phyloP scores from a whole-genome alignment of 2,888 invertebrate species.

The Hedychridium roseum region DNA sequence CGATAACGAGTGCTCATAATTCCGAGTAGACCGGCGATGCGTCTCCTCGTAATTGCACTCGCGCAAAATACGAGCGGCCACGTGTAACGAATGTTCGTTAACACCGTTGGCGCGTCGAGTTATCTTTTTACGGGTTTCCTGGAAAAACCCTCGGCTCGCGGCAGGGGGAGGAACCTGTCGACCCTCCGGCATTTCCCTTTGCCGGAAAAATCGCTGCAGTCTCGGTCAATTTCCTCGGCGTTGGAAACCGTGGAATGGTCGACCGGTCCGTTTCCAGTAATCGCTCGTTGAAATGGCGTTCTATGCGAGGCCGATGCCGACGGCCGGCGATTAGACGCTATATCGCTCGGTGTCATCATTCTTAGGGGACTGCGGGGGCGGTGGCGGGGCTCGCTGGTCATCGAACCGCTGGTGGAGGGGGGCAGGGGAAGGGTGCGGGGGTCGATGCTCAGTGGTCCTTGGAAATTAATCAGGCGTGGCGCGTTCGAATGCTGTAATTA shows the following conservation, averaged over 20 bases:
- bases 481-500: conserved; percentile 16
- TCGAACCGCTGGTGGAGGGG: neutral
- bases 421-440: too few species aligned
- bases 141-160: neutral
- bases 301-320: too few species aligned
- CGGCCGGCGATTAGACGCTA: too few species aligned
- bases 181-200: too few species aligned
- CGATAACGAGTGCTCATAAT: conserved; percentile 20
- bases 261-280: too few species aligned
- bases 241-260: too few species aligned
- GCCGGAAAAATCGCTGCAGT: too few species aligned
- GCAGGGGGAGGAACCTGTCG: conserved; percentile 1
- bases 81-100: conserved; percentile 7
- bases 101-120: conserved; percentile 6
- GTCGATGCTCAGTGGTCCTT: neutral
- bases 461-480: conserved; percentile 14
- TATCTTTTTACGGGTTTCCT: neutral
- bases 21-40: conserved; percentile 1
- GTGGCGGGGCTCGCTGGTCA: neutral
- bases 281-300: too few species aligned
- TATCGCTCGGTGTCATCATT: too few species aligned
- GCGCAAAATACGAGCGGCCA: conserved; percentile 10
- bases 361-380: too few species aligned
- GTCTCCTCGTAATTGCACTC: conserved; percentile 8
- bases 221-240: too few species aligned